Conservation (phyloP, 2,797 vertebrate species). For the Sebastes nivosus region DNA sequence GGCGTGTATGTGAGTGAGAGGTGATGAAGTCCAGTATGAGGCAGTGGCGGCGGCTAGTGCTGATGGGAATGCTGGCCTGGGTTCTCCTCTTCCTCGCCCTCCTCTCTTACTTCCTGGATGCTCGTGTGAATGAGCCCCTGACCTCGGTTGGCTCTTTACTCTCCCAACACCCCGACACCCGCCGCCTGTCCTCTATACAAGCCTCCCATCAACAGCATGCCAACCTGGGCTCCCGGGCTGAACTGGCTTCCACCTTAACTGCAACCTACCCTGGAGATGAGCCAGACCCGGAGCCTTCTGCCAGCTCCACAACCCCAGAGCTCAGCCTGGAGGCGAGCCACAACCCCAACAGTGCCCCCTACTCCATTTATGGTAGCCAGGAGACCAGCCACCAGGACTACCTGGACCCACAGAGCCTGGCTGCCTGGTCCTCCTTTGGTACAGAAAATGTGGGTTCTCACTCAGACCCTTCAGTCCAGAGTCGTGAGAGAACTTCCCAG, state of each 20-base stretch:
- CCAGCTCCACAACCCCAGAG: slow-evolving; percentile 55
- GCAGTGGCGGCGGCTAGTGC: slow-evolving; percentile 92
- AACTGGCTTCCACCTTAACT: slow-evolving; percentile 62
- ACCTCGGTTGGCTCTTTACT: slow-evolving; percentile 85
- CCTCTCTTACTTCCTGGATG: slow-evolving; percentile 95
- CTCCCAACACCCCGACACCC: slow-evolving; percentile 87
- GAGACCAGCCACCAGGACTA: slow-evolving; percentile 70
- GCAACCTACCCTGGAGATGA: slow-evolving; percentile 50
- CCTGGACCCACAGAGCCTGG: slow-evolving; percentile 78
- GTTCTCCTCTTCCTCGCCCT: slow-evolving; percentile 92
- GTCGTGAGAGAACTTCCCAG: slow-evolving; percentile 66
- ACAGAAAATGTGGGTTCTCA: slow-evolving; percentile 77
- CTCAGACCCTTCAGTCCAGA: slow-evolving; percentile 58
- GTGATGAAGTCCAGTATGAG: slow-evolving; percentile 85
- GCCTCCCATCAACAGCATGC: slow-evolving; percentile 84
- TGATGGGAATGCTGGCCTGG: slow-evolving; percentile 93
- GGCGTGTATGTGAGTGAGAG: slow-evolving; percentile 50
- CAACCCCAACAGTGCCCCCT: slow-evolving; percentile 62
- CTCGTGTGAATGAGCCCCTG: slow-evolving; percentile 85
- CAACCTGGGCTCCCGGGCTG: slow-evolving; percentile 84
- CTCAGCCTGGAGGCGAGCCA: slow-evolving; percentile 71
- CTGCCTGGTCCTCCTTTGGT: slow-evolving; percentile 83
- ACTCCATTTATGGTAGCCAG: slow-evolving; percentile 65
- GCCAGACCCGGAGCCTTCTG: slow-evolving; percentile 55
- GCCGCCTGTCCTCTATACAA: slow-evolving; percentile 88